phyloP scores from a whole-genome alignment of 2,113 vertebrate genomes.

The Gorsachius goisagi region DNA sequence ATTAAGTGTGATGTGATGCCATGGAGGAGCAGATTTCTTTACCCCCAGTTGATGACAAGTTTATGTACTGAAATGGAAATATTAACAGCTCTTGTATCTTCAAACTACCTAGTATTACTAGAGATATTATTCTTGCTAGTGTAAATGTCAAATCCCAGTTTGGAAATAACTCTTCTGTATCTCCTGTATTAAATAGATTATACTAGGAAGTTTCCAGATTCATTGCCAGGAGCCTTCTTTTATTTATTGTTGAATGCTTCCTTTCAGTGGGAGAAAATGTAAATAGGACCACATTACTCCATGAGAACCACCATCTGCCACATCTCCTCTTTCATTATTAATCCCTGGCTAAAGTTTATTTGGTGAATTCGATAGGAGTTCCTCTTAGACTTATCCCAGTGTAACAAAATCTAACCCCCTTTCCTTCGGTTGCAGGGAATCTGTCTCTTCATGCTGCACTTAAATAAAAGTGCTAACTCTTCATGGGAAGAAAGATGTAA shows the following conservation, averaged over 20 bases:
- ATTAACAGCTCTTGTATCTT: constrained; percentile 8
- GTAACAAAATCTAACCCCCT: neutral
- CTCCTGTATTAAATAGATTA: neutral
- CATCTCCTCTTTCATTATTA: neutral
- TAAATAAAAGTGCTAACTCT: neutral
- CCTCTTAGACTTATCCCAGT: neutral
- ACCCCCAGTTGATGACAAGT: neutral
- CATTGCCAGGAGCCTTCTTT: neutral
- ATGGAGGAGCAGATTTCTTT: constrained; percentile 1
- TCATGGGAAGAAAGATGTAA: neutral
- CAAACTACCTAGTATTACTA: neutral
- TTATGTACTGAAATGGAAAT: constrained; percentile 29
- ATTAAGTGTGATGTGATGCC: neutral
- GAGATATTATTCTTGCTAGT: neutral
- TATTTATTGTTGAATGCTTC: neutral
- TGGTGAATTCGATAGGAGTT: neutral
- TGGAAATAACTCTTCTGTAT: constrained; percentile 2
- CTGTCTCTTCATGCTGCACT: neutral
- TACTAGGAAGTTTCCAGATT: neutral
- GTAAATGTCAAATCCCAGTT: constrained; percentile 34
- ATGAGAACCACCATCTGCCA: neutral
- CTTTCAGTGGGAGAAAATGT: constrained; percentile 8
- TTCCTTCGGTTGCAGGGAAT: neutral
- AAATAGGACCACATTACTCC: neutral
- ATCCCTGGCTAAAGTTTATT: neutral